Conservation (phyloP, 2,888 invertebrate species). For the Xanthorhoe designata region DNA sequence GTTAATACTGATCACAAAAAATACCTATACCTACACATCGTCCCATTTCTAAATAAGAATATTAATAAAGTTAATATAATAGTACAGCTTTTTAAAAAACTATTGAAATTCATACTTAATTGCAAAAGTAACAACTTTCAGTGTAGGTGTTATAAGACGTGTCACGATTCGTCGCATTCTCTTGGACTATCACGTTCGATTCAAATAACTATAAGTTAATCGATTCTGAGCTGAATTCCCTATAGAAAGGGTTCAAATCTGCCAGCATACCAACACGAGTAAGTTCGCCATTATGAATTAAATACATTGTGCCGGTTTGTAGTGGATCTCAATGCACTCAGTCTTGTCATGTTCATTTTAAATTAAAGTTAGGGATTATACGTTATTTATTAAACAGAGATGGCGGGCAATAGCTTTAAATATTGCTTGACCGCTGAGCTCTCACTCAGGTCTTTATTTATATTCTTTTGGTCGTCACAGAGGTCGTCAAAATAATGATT, state of each 20-base stretch:
- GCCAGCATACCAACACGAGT: not conserved
- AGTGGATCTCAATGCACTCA: constrained; percentile 13
- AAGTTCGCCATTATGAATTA: constrained; percentile 23
- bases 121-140: no score
- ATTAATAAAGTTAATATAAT: no score
- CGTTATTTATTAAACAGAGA: not conserved
- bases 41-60: no score
- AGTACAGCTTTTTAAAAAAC: no score
- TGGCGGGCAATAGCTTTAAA: no score
- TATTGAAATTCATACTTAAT: no score
- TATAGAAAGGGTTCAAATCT: constrained; percentile 3
- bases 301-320: constrained; percentile 22
- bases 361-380: constrained; percentile 2
- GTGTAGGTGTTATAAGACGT: not conserved
- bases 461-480: no score
- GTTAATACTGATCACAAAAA: no score
- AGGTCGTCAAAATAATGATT: no score
- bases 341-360: constrained; percentile 15
- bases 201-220: constrained; percentile 4
- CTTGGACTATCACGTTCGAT: constrained; percentile 12
- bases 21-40: no score
- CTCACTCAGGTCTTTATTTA: no score
- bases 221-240: constrained; percentile 9
- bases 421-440: no score
- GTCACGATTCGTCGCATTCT: constrained; percentile 7